phyloP scores from a whole-genome alignment of 2,888 invertebrate genomes.

The Osmoderma eremita region DNA sequence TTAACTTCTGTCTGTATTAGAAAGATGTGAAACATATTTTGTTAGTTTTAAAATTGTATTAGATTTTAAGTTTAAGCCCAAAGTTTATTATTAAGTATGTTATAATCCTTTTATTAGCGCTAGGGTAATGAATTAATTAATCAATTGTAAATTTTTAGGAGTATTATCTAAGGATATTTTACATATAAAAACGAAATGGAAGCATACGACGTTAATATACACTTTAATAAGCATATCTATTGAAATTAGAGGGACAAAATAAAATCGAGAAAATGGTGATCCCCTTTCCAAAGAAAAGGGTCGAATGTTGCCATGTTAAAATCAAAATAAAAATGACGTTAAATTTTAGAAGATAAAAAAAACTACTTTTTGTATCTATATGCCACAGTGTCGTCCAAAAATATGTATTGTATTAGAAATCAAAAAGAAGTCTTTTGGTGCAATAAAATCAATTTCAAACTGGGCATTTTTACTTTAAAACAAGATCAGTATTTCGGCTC shows the following conservation, averaged over 20 bases:
- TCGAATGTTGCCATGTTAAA: constrained; percentile 2
- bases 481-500: constrained; percentile 47
- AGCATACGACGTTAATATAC: constrained; percentile 12
- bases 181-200: constrained; percentile 21
- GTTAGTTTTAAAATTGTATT: constrained; percentile 23
- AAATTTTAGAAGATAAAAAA: neutral
- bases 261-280: no score
- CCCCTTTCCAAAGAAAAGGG: neutral
- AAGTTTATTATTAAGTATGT: constrained; percentile 43
- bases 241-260: neutral
- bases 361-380: neutral
- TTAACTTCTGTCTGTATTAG: constrained; percentile 25
- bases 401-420: neutral
- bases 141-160: constrained; percentile 34
- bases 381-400: neutral
- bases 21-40: constrained; percentile 21
- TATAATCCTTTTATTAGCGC: constrained; percentile 29
- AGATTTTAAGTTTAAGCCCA: constrained; percentile 43
- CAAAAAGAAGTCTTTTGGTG: neutral
- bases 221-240: constrained; percentile 25
- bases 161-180: constrained; percentile 20
- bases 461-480: constrained; percentile 47
- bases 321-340: constrained; percentile 1
- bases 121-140: constrained; percentile 20
- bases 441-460: constrained; percentile 32